These are phyloP conservation scores for Macrobrachium rosenbergii DNA, from an alignment of 1,140 invertebrate genomes.

Conservation along the genomic window DNA sequence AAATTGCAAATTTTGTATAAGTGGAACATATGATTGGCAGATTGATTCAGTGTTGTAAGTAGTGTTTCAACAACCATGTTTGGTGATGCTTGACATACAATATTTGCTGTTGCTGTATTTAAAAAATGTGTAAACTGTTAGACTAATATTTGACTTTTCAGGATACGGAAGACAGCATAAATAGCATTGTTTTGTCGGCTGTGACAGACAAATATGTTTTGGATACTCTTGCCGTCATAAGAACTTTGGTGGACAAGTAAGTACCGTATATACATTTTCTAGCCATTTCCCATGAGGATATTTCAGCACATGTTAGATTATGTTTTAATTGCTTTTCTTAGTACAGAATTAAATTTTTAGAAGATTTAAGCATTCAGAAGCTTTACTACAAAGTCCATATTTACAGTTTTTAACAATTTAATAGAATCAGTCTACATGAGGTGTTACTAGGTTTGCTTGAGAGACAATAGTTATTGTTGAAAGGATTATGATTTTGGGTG, in stretches of 20 bases:
- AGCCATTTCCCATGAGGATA: slow-evolving; percentile 5
- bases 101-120: not conserved
- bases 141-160: slow-evolving; percentile 15
- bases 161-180: slow-evolving; percentile 46
- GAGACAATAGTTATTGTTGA: too few relatives aligned
- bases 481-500: too few relatives aligned
- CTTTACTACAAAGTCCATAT: too few relatives aligned
- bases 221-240: slow-evolving; percentile 84
- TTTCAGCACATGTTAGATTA: not conserved
- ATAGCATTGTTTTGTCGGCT: slow-evolving; percentile 43
- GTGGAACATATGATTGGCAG: too few relatives aligned
- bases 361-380: not conserved
- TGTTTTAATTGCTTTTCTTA: not conserved
- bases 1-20: too few relatives aligned
- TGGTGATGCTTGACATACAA: not conserved
- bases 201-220: slow-evolving; percentile 78
- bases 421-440: too few relatives aligned
- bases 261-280: slow-evolving; percentile 67
- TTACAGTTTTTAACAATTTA: too few relatives aligned
- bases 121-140: not conserved
- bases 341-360: slow-evolving; percentile 3
- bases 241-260: slow-evolving; percentile 87
- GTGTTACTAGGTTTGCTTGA: too few relatives aligned
- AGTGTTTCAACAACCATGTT: too few relatives aligned
- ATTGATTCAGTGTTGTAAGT: too few relatives aligned